Evolutionary conservation across 2,888 invertebrate genomes (phyloP).

Genomic region (Crepidodera aurea): DNA sequence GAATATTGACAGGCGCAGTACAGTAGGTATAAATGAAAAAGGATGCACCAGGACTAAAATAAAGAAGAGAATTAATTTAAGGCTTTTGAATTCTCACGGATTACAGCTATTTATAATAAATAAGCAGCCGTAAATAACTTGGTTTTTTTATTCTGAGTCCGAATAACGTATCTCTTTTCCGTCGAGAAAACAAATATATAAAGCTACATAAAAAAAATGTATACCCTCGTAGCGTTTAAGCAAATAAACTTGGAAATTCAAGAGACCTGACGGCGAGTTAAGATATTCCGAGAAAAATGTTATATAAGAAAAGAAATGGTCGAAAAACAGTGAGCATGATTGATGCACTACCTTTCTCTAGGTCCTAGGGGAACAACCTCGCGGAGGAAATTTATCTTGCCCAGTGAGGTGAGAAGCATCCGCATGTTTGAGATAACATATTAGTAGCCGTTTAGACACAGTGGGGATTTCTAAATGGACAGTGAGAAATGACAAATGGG

Average conservation of each 20-base stretch:
- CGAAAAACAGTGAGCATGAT: slow-evolving; percentile 26
- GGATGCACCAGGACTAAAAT: too few relatives aligned
- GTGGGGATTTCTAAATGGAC: slow-evolving; percentile 26
- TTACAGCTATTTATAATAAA: too few relatives aligned
- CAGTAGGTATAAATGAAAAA: too few relatives aligned
- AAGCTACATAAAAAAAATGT: not conserved
- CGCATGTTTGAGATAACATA: slow-evolving; percentile 27
- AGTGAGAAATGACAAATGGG: slow-evolving; percentile 24
- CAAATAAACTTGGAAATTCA: not conserved
- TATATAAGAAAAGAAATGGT: slow-evolving; percentile 28
- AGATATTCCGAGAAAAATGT: slow-evolving; percentile 32
- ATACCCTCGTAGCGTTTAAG: not conserved
- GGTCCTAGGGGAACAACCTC: slow-evolving; percentile 21
- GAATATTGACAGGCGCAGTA: too few relatives aligned
- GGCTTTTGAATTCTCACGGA: too few relatives aligned
- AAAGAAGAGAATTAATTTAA: too few relatives aligned
- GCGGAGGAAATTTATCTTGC: slow-evolving; percentile 23
- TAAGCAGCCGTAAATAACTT: too few relatives aligned
- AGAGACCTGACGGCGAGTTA: slow-evolving; percentile 5
- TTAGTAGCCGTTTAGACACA: slow-evolving; percentile 23
- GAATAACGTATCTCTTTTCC: too few relatives aligned
- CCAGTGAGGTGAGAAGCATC: slow-evolving; percentile 26
- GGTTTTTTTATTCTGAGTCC: too few relatives aligned
- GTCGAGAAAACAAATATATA: too few relatives aligned
- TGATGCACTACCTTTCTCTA: slow-evolving; percentile 18